Conservation (phyloP, 2,113 vertebrate species). For the Microcebus griseorufus region DNA sequence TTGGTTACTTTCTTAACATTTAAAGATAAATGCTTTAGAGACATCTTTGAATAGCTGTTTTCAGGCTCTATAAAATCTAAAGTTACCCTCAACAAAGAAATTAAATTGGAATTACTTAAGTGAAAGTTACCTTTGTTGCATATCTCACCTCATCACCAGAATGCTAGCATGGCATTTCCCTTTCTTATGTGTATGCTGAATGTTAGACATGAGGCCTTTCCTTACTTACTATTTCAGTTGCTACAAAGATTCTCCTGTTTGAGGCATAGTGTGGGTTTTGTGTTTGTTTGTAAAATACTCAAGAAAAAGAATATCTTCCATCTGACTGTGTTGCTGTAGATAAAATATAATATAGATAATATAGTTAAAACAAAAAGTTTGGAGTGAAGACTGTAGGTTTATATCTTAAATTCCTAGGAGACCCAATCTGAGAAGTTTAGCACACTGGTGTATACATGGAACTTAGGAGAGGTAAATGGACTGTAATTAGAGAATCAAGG, state of each 20-base stretch:
- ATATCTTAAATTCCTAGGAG: too few species aligned
- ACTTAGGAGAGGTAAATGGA: neutral
- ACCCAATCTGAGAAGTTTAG: neutral
- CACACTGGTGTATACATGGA: neutral
- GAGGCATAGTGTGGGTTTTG: neutral
- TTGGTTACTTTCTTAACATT: neutral
- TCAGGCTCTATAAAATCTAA: neutral
- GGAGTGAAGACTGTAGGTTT: neutral
- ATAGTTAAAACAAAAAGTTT: neutral
- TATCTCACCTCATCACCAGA: too few species aligned
- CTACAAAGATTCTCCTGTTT: neutral
- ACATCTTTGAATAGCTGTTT: neutral
- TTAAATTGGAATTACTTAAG: too few species aligned
- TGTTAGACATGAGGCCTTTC: too few species aligned
- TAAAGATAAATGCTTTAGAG: neutral
- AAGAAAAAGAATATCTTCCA: neutral
- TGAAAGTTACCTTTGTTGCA: neutral
- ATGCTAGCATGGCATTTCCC: fast-evolving
- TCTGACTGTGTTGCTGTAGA: neutral
- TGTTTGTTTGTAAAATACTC: neutral
- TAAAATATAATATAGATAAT: neutral
- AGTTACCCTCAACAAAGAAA: neutral
- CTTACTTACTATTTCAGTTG: neutral
- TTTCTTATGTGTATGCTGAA: too few species aligned
- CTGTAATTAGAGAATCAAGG: neutral